phyloP scores from a whole-genome alignment of 2,113 vertebrate species.

The Dasyurus viverrinus region DNA sequence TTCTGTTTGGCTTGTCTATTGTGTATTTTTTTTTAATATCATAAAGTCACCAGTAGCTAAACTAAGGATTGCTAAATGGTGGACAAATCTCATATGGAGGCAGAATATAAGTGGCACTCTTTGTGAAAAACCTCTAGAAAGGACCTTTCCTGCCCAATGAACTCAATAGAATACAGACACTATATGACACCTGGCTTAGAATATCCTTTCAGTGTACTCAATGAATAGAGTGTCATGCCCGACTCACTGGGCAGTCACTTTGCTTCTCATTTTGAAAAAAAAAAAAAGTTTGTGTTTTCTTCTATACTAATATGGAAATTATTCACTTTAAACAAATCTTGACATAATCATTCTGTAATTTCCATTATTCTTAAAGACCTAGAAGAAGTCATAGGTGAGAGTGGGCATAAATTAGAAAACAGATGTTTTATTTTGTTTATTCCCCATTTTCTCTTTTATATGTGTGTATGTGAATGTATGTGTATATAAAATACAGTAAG shows the following conservation, averaged over 20 bases:
- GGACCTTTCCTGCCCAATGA: not conserved
- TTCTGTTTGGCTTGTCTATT: rapidly evolving
- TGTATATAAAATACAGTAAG: not conserved
- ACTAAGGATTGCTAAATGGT: rapidly evolving
- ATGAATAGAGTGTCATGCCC: not conserved
- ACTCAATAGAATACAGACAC: no score
- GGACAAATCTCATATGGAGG: not conserved
- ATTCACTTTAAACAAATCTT: not conserved
- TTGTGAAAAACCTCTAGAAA: not conserved
- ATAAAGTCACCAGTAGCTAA: rapidly evolving
- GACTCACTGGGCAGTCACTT: not conserved
- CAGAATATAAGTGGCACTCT: not conserved
- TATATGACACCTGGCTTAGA: no score
- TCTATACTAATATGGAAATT: not conserved
- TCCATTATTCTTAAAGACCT: not conserved
- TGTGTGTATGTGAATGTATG: no score
- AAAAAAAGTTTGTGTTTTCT: not conserved
- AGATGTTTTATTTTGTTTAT: not conserved
- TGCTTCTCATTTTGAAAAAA: not conserved
- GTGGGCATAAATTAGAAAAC: not conserved
- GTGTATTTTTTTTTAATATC: rapidly evolving
- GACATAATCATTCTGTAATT: not conserved
- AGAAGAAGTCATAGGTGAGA: not conserved
- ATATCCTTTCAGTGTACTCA: no score
- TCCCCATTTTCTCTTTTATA: not conserved